Evolutionary conservation across 2,888 invertebrate species (phyloP), one percentile per base, ranked within the genome.

Genomic region (Cinara cedri): DNA sequence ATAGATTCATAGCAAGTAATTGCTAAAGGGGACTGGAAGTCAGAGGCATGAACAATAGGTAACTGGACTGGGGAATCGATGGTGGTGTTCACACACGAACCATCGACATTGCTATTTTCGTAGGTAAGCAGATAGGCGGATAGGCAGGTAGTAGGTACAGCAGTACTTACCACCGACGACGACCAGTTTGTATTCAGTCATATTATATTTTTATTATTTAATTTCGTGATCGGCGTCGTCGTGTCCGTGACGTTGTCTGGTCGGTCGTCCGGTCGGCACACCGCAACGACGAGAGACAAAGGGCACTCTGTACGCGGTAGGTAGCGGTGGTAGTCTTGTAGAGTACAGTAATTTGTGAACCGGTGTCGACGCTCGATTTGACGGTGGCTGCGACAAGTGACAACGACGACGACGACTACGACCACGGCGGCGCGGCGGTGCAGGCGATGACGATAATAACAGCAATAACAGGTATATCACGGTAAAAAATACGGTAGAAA

Each of bases 151-250:
- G 66, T 14, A 66, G 68, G 34, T n/a, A 21, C 49, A 13, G 34
- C 62, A 16, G 42, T 72, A 80, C 82, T 82, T 81, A 83, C 83
- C 83, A 81, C 88, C 88, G 82, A 89, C 88, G 81, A 89, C 88
- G 78, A 89, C 89, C 83, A 89, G 85, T 85, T 89, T 89, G 84
- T 88, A 89, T 85, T 89, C 89, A 83, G 88, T 88, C 89, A 89
- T 34, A 34, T 34, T 34, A 34, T 34, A 34, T 89, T 46, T 57
- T 60, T 60, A n/a, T 13, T 13, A 24, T 26, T 49, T 60, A 24
- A 49, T 24, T 24, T 55, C 55, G 55, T 13, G 51, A 24, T 26
- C 60, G 72, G 46, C 72, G 57, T 63, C 72, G 72, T 72, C 72
- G 72, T 60, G 57, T 72, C 24, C 16, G 6, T 24, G 57, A 14